phyloP scores from a whole-genome alignment of 1,140 invertebrate species.

The Pollicipes pollicipes region DNA sequence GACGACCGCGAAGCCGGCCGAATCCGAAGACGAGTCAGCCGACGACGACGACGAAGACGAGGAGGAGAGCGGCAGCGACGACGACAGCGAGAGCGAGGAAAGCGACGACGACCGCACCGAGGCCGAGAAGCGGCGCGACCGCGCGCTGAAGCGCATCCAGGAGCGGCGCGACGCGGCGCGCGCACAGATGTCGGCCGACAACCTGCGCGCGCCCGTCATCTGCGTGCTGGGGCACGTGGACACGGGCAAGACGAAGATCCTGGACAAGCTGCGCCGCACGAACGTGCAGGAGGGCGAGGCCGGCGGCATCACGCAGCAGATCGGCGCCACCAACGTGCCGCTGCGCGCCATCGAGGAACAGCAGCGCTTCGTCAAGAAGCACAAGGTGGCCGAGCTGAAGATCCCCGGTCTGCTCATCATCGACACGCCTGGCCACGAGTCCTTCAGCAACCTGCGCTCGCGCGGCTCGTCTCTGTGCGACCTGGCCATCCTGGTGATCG shows the following conservation, averaged over 20 bases:
- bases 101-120: constrained; percentile 39
- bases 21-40: constrained; percentile 9
- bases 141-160: constrained; percentile 47
- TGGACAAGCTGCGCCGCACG: constrained; percentile 85
- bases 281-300: constrained; percentile 98
- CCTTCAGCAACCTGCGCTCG: constrained; percentile 92
- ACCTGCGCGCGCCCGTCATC: constrained; percentile 83
- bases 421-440: constrained; percentile 99
- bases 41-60: constrained; percentile 3
- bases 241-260: constrained; percentile 96
- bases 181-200: constrained; percentile 53
- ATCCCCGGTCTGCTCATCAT: constrained; percentile 97
- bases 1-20: neutral
- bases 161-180: constrained; percentile 67
- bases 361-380: constrained; percentile 69
- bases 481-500: constrained; percentile 97
- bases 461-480: constrained; percentile 97
- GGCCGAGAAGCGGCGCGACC: constrained; percentile 44
- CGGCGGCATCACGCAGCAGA: constrained; percentile 99
- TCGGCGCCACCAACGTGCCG: constrained; percentile 98
- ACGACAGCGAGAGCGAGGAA: constrained; percentile 23
- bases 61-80: constrained; percentile 10
- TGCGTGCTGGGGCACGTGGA: constrained; percentile 99
- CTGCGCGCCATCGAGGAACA: constrained; percentile 87
- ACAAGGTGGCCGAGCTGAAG: constrained; percentile 49